These are phyloP conservation scores for Chelonoidis abingdonii DNA, from an alignment of 2,113 vertebrate genomes.

Conservation along the genomic window DNA sequence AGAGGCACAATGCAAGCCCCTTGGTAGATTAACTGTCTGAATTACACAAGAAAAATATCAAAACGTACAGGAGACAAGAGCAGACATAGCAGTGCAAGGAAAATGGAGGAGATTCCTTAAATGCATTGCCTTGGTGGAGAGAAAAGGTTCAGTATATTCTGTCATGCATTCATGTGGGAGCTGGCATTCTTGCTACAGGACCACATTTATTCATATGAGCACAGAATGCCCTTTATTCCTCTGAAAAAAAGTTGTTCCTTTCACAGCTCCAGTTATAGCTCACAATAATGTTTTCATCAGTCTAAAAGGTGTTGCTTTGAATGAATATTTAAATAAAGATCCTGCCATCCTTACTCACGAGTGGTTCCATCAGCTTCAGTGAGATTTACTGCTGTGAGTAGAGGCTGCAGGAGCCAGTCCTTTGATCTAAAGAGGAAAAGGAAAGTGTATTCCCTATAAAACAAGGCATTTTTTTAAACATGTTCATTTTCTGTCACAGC, in stretches of 20 bases:
- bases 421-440: neutral
- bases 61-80: neutral
- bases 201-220: neutral
- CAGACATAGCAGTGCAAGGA: neutral
- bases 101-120: neutral
- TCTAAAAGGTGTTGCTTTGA: neutral
- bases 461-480: neutral
- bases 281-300: neutral
- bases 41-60: conserved; percentile 37
- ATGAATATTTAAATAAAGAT: neutral
- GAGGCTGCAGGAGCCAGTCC: neutral
- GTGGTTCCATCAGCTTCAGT: neutral
- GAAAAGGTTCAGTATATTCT: neutral
- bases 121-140: neutral
- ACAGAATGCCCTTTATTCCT: neutral
- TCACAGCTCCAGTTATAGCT: neutral
- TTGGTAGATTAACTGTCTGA: conserved; percentile 39
- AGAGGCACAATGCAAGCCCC: conserved; percentile 61
- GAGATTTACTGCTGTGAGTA: neutral
- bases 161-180: neutral
- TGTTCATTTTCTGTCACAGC: neutral
- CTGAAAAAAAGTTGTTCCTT: neutral
- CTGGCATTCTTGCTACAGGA: neutral
- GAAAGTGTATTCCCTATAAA: neutral
- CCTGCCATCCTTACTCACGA: neutral